Evolutionary conservation across 2,888 invertebrate species (phyloP).

Genomic region (Allygus modestus): DNA sequence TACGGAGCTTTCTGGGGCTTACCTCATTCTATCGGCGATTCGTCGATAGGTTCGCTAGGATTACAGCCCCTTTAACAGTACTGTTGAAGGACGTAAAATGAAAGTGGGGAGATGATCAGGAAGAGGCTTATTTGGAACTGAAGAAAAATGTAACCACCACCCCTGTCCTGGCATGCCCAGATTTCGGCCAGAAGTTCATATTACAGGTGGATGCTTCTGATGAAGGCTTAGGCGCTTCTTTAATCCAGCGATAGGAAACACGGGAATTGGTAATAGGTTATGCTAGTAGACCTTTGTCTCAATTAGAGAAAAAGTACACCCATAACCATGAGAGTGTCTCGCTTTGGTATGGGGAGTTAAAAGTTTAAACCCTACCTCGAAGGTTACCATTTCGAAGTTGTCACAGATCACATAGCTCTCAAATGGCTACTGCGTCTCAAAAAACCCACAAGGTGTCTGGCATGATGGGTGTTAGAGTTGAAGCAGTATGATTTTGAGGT

Average conservation of each 20-base stretch:
- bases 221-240: conserved; percentile 63
- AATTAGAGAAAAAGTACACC: conserved; percentile 67
- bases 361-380: conserved; percentile 69
- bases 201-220: conserved; percentile 66
- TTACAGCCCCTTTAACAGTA: conserved; percentile 39
- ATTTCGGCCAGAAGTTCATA: conserved; percentile 64
- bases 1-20: conserved; percentile 49
- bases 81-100: conserved; percentile 18
- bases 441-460: conserved; percentile 64
- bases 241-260: conserved; percentile 67
- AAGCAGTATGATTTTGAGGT: conserved; percentile 56
- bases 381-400: conserved; percentile 65
- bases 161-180: conserved; percentile 65
- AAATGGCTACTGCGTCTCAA: conserved; percentile 65
- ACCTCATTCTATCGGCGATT: conserved; percentile 55
- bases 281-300: conserved; percentile 66
- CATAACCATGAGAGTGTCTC: too few relatives aligned
- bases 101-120: conserved; percentile 26
- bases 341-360: conserved; percentile 69
- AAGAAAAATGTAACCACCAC: conserved; percentile 53
- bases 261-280: conserved; percentile 69
- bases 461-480: conserved; percentile 68
- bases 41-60: not conserved
- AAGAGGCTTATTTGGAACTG: conserved; percentile 30
- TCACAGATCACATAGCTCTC: conserved; percentile 65